A percentile compares a stretch with the other conserved stretches of the same genome.
These are phyloP conservation scores for Melipona beecheii DNA, from an alignment of 2,888 invertebrate species.

Conservation along the genomic window DNA sequence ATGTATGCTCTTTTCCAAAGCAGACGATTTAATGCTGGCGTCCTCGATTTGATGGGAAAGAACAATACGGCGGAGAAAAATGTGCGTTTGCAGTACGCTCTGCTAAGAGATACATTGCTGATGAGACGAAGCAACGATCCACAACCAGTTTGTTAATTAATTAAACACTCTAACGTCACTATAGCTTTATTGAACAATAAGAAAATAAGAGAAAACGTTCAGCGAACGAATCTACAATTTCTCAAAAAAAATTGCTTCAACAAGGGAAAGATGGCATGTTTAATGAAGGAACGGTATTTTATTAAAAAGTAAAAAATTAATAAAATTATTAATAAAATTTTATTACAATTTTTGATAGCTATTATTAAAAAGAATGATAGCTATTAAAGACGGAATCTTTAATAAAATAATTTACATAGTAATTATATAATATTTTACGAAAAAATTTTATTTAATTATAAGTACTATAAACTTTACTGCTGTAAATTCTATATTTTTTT, in stretches of 20 bases:
- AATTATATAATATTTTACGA: too few relatives aligned
- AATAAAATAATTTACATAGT: too few relatives aligned
- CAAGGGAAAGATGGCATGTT: background rate
- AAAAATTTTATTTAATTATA: background rate
- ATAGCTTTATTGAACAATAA: background rate
- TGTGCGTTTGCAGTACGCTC: conserved; percentile 39
- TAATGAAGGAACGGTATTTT: background rate
- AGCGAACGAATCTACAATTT: background rate
- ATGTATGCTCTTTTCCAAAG: conserved; percentile 43
- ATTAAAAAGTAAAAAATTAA: background rate
- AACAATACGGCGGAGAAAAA: conserved; percentile 61
- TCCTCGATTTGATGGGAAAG: conserved; percentile 53
- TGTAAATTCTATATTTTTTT: background rate
- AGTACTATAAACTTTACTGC: background rate
- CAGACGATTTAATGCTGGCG: conserved; percentile 49
- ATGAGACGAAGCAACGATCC: conserved; percentile 38
- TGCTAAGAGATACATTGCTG: conserved; percentile 31
- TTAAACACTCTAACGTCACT: conserved; percentile 6
- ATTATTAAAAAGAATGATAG: too few relatives aligned
- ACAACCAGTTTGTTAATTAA: conserved; percentile 13
- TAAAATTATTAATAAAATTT: background rate
- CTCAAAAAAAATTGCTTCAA: background rate
- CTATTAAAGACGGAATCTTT: too few relatives aligned
- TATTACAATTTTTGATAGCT: too few relatives aligned
- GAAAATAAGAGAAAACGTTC: background rate